Base-by-base conservation (phyloP, 2,797 vertebrate species). In the Lates japonicus region DNA sequence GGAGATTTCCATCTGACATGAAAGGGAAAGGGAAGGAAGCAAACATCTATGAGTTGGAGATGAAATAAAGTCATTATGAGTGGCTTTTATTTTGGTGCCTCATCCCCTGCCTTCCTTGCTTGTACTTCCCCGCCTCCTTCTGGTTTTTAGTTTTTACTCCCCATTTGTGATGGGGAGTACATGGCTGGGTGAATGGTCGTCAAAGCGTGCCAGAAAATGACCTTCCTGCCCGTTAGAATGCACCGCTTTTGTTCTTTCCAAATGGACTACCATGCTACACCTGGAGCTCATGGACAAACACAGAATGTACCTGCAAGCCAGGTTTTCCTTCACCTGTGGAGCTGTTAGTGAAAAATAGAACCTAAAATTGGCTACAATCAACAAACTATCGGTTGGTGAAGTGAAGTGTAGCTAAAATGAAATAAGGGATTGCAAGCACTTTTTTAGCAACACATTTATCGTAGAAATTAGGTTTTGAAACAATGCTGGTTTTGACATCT, bases 161-260 rank as follows among this genome's bases (percentile, higher is more conserved):
- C 88, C 88, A 85, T 88, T 90, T 94, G 95, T 96, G 95, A 95
- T 96, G 96, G 95, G 96, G 96, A 96, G 96, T 95, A 95, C 94
- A 94, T 94, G 86, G 89, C 86, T 78, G 76, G 84, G 90, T 94
- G 95, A 96, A 95, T 95, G 94, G 91, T 92, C 91, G 89, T 82
- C 88, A 88, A 73, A 74, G 91, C 83, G 89, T n/a, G n/a, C n/a
- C 79, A 92, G 93, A 95, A 95, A 94, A 93, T 77, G 78, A 94
- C 90, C 95, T 95, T 95, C 94, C 94, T 93, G 92, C 87, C 87
- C 41, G 72, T 92, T 88, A 80, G 75, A 74, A 87, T 84, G 78
- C 85, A 66, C 84, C 74, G 67, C 83, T 90, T 91, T 92, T n/a
- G 80, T 90, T 88, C 80, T 74, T 79, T 74, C n/a, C 35, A 81